Evolutionary conservation across 1,140 invertebrate species (phyloP).

Genomic region (Grapholita molesta): DNA sequence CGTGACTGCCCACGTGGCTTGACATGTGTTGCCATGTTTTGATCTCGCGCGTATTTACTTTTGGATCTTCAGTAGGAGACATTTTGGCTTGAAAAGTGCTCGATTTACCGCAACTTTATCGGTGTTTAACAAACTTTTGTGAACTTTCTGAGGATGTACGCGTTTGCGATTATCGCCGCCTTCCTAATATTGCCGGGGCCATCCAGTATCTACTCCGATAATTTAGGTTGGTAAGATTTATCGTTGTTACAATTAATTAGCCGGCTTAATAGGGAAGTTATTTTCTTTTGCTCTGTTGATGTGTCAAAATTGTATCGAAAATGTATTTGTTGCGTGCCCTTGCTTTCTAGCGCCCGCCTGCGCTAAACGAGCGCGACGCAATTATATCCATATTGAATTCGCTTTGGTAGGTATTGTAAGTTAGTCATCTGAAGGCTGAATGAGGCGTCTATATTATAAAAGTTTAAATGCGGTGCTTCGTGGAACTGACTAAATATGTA

Average conservation of each 20-base stretch:
- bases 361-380: neutral
- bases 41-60: neutral
- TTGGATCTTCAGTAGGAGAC: neutral
- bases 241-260: constrained; percentile 46
- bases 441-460: neutral
- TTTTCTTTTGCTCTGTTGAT: neutral
- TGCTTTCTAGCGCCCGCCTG: neutral
- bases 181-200: constrained; percentile 46
- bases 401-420: neutral
- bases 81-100: neutral
- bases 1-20: constrained; percentile 42
- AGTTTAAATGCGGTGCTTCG: neutral
- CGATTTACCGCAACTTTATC: neutral
- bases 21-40: constrained; percentile 19
- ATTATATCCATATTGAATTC: neutral
- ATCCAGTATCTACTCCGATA: constrained; percentile 60
- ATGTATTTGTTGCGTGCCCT: neutral
- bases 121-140: neutral
- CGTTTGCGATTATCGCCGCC: constrained; percentile 36
- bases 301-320: neutral
- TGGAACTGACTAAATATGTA: neutral
- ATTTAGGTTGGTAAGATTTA: constrained; percentile 62
- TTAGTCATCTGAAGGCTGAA: neutral
- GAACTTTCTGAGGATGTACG: constrained; percentile 40
- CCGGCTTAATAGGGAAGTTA: neutral